Conservation (phyloP, 2,797 vertebrate species). For the Pantherophis vulpinus region DNA sequence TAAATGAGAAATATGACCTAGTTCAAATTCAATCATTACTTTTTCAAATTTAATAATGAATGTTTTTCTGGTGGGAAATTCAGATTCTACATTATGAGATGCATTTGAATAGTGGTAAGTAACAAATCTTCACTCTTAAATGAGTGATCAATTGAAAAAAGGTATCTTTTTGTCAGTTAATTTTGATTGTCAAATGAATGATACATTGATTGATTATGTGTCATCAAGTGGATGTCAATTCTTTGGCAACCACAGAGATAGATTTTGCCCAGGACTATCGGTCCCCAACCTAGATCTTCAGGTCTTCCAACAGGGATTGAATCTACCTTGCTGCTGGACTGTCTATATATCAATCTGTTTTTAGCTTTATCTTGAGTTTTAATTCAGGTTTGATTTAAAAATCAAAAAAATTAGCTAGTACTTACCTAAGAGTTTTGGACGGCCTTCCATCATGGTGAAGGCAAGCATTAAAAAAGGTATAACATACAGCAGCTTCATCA, state of each 20-base stretch:
- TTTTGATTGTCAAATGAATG: neutral
- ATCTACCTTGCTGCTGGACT: neutral
- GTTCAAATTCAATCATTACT: neutral
- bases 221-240: neutral
- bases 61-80: neutral
- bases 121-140: neutral
- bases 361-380: neutral
- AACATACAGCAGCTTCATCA: slow-evolving; percentile 67
- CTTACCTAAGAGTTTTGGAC: slow-evolving; percentile 71
- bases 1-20: neutral
- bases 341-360: neutral
- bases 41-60: neutral
- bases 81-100: neutral
- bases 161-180: neutral
- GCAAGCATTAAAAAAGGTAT: slow-evolving; percentile 70
- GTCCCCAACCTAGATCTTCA: neutral
- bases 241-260: neutral
- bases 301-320: neutral
- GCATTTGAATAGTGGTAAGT: neutral
- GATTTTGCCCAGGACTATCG: neutral
- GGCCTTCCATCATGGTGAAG: slow-evolving; percentile 70
- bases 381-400: neutral
- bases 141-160: neutral
- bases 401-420: neutral
- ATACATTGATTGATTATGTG: neutral